A percentile compares a stretch with the other conserved stretches of the same genome.
These are phyloP conservation scores for Oscheius sp. DNA, from an alignment of 2,888 invertebrate species.

Conservation along the genomic window DNA sequence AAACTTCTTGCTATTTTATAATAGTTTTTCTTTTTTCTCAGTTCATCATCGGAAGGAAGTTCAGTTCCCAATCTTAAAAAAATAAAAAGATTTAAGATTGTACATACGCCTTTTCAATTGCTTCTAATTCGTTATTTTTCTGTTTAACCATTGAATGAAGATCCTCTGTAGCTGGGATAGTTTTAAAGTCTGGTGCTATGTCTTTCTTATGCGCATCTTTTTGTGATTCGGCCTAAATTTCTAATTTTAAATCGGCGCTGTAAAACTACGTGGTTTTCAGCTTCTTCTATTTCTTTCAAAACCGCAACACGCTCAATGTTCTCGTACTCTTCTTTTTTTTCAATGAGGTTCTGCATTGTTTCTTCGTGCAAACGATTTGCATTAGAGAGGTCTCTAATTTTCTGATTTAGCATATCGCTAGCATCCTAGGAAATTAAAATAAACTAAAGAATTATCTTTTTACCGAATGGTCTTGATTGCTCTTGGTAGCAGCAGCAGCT, in stretches of 20 bases:
- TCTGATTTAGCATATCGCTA: neutral
- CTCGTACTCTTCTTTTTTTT: neutral
- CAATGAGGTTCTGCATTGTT: neutral
- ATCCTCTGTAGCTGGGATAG: slow-evolving; percentile 28
- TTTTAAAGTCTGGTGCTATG: neutral
- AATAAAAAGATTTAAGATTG: no score
- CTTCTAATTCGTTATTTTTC: neutral
- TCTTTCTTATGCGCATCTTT: neutral
- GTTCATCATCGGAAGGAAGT: neutral
- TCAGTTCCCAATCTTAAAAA: neutral
- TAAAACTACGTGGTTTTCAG: neutral
- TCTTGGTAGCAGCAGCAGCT: neutral
- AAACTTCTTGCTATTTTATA: neutral
- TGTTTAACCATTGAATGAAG: slow-evolving; percentile 19
- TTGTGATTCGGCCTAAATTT: neutral
- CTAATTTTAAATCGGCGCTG: no score
- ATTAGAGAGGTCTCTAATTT: neutral
- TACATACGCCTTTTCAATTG: neutral
- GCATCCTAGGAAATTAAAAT: neutral
- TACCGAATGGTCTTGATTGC: neutral
- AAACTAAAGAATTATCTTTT: neutral
- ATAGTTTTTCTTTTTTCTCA: neutral
- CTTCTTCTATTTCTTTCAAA: neutral
- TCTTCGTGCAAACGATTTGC: neutral
- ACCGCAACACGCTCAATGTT: neutral